Base-by-base conservation (phyloP, 2,797 vertebrate species). In the Ispidina lecontei region DNA sequence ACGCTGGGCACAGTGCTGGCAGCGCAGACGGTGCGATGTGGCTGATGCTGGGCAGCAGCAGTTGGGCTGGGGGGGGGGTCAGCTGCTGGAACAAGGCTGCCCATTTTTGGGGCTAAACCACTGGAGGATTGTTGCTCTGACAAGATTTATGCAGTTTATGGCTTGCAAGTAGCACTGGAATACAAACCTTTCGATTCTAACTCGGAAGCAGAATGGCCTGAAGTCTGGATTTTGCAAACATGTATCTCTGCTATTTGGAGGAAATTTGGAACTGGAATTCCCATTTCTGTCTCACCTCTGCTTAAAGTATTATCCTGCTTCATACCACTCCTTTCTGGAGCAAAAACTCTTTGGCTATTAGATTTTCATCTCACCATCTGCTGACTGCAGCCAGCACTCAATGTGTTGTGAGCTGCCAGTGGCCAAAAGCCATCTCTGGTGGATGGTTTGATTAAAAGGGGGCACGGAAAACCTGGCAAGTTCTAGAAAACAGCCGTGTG, bases 1-100 rank as follows among this genome's bases (percentile, higher is more conserved):
- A 1, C 2, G 9, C n/a, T 2, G 7, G 20, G 18, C 1, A 2
- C 37, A 2, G 43, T 52, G 37, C 18, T 9, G 1, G n/a, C 0
- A 5, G 23, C 3, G 19, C 46, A 51, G 65, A 10, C 8, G 26
- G 31, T 11, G 25, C 9, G 8, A 23, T 23, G 63, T 2, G 5
- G 56, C 43, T 31, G 69, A 4, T 20, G n/a, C 3, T 6, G 26
- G 29, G 33, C 17, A 14, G 43, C 52, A n/a, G 64, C 5, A 5
- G 35, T 17, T 31, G 41, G 62, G 21, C 67, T 31, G 13, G 9
- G 2, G 1, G 2, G 1, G 1, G 26, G 43, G 44, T 10, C 14
- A 19, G 56, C 52, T 59, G 9, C 72, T 55, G 47, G 21, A 59
- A 6, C 23, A 31, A 29, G 29, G 41, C 62, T 68, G 54, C 44